These are phyloP conservation scores for Ecdyonurus torrentis DNA, from an alignment of 2,888 invertebrate genomes.

Conservation along the genomic window DNA sequence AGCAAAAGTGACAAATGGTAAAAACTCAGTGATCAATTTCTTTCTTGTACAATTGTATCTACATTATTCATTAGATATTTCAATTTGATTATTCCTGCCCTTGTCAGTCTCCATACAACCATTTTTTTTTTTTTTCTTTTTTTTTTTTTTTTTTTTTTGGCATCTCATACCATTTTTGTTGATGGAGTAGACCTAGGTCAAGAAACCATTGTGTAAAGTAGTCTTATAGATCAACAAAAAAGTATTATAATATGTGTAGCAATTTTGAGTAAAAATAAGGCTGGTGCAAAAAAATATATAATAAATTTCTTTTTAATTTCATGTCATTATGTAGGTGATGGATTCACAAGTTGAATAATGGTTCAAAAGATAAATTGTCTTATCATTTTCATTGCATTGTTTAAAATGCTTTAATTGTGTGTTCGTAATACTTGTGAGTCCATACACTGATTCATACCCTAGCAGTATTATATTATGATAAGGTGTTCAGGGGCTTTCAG, in stretches of 20 bases:
- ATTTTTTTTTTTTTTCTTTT: no score
- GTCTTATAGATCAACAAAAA: slow-evolving; percentile 10
- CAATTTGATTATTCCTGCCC: slow-evolving; percentile 9
- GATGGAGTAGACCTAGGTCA: slow-evolving; percentile 12
- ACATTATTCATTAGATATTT: slow-evolving; percentile 9
- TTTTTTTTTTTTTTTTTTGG: not conserved
- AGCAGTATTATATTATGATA: no score
- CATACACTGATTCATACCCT: no score
- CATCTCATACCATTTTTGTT: slow-evolving; percentile 11
- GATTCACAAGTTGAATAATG: not conserved
- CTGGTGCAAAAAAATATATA: slow-evolving; percentile 10
- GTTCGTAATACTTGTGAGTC: no score
- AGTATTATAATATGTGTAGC: slow-evolving; percentile 13
- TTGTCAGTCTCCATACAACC: not conserved
- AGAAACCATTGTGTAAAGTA: slow-evolving; percentile 10
- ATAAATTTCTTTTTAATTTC: not conserved
- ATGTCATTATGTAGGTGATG: not conserved
- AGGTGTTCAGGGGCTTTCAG: no score
- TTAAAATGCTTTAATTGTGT: no score
- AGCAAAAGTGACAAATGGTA: not conserved
- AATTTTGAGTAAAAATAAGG: slow-evolving; percentile 13
- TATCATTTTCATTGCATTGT: no score
- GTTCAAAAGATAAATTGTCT: no score
- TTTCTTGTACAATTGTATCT: slow-evolving; percentile 7
- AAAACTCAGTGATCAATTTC: not conserved